A percentile compares a stretch with the other conserved stretches of the same genome.
Conservation (phyloP, 1,140 invertebrate species). For the Orussus abietinus region DNA sequence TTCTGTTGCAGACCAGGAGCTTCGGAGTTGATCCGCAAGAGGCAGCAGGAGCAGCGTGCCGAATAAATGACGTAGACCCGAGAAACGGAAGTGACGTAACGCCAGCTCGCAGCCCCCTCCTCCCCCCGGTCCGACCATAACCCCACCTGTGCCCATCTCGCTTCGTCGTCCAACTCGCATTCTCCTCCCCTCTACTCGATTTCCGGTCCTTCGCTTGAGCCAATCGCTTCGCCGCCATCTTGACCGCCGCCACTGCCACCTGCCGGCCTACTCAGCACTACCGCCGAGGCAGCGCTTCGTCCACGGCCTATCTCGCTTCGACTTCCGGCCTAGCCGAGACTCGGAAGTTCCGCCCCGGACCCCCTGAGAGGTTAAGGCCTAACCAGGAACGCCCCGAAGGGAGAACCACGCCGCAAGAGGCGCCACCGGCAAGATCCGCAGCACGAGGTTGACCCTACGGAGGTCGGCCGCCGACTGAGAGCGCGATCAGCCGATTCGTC, state of each 20-base stretch:
- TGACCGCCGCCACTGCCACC: constrained; percentile 21
- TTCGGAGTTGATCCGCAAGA: constrained; percentile 41
- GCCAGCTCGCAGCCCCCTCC: constrained; percentile 42
- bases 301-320: too few species aligned
- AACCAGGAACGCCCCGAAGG: too few species aligned
- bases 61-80: constrained; percentile 53
- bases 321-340: too few species aligned
- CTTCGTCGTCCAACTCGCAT: constrained; percentile 23
- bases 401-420: too few species aligned
- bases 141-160: constrained; percentile 16
- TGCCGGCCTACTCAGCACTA: constrained; percentile 4
- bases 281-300: too few species aligned
- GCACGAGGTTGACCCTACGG: too few species aligned
- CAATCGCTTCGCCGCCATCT: constrained; percentile 25
- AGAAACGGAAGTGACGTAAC: constrained; percentile 50
- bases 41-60: constrained; percentile 42
- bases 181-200: background rate
- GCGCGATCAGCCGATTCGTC: too few species aligned
- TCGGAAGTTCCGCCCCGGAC: too few species aligned
- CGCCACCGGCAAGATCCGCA: too few species aligned
- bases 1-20: constrained; percentile 43
- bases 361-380: too few species aligned
- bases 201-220: too few species aligned
- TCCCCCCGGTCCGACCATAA: constrained; percentile 19
- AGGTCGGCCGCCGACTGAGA: too few species aligned